Percentiles rank a stretch among this genome's conserved stretches.
These are phyloP conservation scores for Myotis brandtii DNA, from an alignment of 2,113 vertebrate genomes.

Conservation along the genomic window DNA sequence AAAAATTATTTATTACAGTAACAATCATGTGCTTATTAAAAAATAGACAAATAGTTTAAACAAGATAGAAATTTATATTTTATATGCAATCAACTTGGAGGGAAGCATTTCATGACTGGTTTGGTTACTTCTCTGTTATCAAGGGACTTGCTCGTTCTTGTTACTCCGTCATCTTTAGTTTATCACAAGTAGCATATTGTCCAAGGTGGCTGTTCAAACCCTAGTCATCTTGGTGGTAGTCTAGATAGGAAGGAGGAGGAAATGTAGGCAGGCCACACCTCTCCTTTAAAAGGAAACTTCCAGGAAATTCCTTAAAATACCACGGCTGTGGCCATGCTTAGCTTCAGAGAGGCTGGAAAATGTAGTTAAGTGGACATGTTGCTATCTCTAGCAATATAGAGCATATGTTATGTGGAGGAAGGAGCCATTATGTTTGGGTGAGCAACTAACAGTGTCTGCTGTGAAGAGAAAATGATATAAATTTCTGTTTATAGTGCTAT, in stretches of 20 bases:
- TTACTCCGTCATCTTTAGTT: background rate
- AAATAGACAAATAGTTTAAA: background rate
- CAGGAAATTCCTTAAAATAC: background rate
- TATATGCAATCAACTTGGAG: background rate
- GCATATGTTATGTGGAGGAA: background rate
- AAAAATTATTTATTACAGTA: slow-evolving; percentile 5
- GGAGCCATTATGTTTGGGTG: slow-evolving; percentile 7
- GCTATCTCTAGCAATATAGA: background rate
- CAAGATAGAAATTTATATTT: slow-evolving; percentile 1
- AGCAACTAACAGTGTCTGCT: background rate
- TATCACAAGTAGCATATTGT: slow-evolving; percentile 30
- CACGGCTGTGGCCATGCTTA: background rate
- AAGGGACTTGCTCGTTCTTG: background rate
- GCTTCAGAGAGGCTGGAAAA: background rate
- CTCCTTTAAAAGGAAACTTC: slow-evolving; percentile 52
- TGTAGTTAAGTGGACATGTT: background rate
- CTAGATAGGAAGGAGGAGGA: background rate
- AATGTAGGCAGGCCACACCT: background rate
- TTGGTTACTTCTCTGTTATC: background rate
- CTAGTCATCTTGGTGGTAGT: background rate
- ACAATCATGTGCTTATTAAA: slow-evolving; percentile 4
- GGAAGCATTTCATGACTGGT: slow-evolving; percentile 11
- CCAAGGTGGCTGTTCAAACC: background rate
- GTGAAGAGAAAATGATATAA: background rate
- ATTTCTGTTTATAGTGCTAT: slow-evolving; percentile 15